phyloP scores from a whole-genome alignment of 2,113 vertebrate species.

The Hypomesus transpacificus region DNA sequence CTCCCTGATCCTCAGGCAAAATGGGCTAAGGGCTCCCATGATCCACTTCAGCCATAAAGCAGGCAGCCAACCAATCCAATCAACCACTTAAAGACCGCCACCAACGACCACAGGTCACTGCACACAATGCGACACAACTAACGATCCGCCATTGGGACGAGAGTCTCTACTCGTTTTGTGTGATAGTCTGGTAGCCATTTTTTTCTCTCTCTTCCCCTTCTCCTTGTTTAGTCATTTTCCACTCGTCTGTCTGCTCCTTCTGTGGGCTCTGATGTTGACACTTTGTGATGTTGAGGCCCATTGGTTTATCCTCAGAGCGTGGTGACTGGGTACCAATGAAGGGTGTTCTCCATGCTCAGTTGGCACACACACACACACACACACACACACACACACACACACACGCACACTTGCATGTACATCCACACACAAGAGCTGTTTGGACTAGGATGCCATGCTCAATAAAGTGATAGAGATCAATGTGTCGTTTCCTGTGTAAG shows the following conservation, averaged over 20 bases:
- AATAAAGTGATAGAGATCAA: conserved; percentile 8
- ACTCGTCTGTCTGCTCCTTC: not conserved
- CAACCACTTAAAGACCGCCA: conserved; percentile 3
- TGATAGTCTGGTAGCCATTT: too few species aligned
- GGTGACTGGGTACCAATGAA: conserved; percentile 4
- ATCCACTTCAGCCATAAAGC: not conserved
- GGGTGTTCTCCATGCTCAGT: not conserved
- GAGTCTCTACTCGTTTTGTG: too few species aligned
- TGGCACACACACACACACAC: not conserved
- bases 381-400: conserved; percentile 1
- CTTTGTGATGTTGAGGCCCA: not conserved
- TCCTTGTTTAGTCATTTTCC: conserved; percentile 4
- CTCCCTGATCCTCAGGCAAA: not conserved
- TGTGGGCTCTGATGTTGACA: not conserved
- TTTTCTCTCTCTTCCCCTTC: not conserved
- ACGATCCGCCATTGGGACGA: too few species aligned
- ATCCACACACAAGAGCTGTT: not conserved
- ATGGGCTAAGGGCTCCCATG: not conserved
- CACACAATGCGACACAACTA: not conserved
- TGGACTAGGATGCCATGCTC: not conserved
- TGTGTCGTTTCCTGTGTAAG: not conserved
- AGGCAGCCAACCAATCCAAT: not conserved
- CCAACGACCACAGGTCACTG: not conserved
- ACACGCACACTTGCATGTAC: not conserved
- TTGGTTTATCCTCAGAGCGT: not conserved